Evolutionary conservation across 1,140 invertebrate species (phyloP).

Genomic region (Uloborus diversus): DNA sequence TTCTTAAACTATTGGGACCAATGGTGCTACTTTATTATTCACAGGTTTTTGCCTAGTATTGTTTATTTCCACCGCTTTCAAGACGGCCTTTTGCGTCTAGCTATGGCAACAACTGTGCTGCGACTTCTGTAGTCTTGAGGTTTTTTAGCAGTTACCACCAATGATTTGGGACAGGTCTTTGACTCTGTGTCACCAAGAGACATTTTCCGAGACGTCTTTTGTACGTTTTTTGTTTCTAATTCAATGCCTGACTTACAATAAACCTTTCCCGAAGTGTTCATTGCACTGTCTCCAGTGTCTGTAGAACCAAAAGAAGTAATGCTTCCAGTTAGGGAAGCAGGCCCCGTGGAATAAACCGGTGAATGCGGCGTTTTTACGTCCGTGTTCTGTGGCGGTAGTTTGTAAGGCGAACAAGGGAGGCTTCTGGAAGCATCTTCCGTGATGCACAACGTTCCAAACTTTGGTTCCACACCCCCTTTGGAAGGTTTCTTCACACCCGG

Average conservation of each 20-base stretch:
- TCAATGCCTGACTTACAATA: neutral
- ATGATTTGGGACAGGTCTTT: conserved; percentile 1
- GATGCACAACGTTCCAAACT: conserved; percentile 11
- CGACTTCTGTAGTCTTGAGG: conserved; percentile 43
- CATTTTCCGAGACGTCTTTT: neutral
- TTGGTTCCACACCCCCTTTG: neutral
- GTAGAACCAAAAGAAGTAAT: conserved; percentile 35
- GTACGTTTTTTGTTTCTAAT: neutral
- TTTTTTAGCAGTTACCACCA: conserved; percentile 35
- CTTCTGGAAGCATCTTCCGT: conserved; percentile 30
- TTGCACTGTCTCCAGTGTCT: neutral
- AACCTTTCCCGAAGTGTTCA: neutral
- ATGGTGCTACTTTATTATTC: too few species aligned
- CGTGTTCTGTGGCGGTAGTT: neutral
- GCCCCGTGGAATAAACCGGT: neutral
- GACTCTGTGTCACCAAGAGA: neutral
- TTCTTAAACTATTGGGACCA: too few species aligned
- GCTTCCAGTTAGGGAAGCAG: conserved; percentile 5
- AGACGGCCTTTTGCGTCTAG: conserved; percentile 18
- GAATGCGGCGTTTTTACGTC: conserved; percentile 16
- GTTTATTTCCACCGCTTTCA: too few species aligned
- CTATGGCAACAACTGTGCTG: conserved; percentile 40
- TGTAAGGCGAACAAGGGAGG: conserved; percentile 47
- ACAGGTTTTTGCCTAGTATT: too few species aligned
- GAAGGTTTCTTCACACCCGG: neutral